A percentile compares a stretch with the other conserved stretches of the same genome.
Evolutionary conservation across 2,113 vertebrate genomes (phyloP).

Genomic region (Vimba vimba): DNA sequence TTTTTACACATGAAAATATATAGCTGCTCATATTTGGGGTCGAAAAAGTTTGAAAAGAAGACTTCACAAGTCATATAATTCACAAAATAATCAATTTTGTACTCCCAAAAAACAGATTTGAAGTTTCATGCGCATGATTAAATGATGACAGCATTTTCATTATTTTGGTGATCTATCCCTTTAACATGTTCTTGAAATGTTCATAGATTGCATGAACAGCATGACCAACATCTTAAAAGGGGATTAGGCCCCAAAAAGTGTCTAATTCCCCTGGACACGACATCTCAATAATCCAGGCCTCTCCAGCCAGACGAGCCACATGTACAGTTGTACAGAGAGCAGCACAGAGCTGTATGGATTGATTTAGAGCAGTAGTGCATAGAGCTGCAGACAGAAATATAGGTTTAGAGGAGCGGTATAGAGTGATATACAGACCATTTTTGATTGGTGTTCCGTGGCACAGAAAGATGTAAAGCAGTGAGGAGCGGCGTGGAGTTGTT

Average conservation of each 20-base stretch:
- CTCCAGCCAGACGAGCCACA: constrained; percentile 3
- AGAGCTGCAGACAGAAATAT: background rate
- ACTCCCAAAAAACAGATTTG: background rate
- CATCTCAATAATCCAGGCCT: constrained; percentile 27
- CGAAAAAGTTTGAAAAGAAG: background rate
- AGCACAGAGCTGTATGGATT: background rate
- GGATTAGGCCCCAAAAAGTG: constrained; percentile 13
- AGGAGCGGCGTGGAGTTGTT: constrained; percentile 6
- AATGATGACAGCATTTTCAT: constrained; percentile 6
- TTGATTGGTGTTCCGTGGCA: constrained; percentile 22
- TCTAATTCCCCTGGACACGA: background rate
- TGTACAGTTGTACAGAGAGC: background rate
- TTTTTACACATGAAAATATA: background rate
- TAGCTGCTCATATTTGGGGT: background rate
- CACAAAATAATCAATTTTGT: background rate
- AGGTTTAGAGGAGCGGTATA: background rate
- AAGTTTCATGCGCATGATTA: background rate
- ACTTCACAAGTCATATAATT: background rate
- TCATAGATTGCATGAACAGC: constrained; percentile 1
- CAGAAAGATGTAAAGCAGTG: constrained; percentile 26
- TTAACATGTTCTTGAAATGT: constrained; percentile 3
- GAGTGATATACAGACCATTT: constrained; percentile 10
- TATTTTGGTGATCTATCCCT: background rate
- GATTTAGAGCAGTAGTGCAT: constrained; percentile 5
- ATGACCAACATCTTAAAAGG: constrained; percentile 4